Evolutionary conservation across 2,888 invertebrate species (phyloP).

Genomic region (Steinernema carpocapsae): DNA sequence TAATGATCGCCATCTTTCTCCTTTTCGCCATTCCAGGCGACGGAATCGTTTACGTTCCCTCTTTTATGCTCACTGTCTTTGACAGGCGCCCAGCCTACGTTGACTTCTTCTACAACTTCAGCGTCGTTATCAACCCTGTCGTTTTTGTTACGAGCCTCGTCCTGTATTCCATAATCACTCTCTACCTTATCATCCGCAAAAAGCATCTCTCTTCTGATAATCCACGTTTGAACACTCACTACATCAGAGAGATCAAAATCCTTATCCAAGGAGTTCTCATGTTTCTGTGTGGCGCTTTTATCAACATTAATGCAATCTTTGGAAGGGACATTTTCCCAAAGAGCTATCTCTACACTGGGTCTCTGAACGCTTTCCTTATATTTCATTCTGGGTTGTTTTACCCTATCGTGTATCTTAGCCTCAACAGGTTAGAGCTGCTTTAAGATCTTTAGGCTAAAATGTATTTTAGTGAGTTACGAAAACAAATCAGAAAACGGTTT

Average conservation of each 20-base stretch:
- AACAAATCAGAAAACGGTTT: not conserved
- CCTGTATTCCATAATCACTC: not conserved
- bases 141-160: not conserved
- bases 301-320: not conserved
- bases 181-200: not conserved
- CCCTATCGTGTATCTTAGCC: not conserved
- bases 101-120: not conserved
- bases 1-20: not conserved
- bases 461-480: not conserved
- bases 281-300: not conserved
- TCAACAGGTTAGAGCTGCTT: conserved; percentile 24
- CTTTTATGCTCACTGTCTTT: not conserved
- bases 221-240: not conserved
- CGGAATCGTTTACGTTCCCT: not conserved
- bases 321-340: not conserved
- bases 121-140: not conserved
- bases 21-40: not conserved
- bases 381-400: not conserved
- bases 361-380: not conserved
- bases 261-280: not conserved
- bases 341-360: not conserved
- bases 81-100: not conserved
- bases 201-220: not conserved
- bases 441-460: too few species aligned
- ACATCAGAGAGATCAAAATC: not conserved